Percentiles rank a stretch among this genome's conserved stretches.
Evolutionary conservation across 2,797 vertebrate genomes (phyloP).

Genomic region (Tachyglossus aculeatus): DNA sequence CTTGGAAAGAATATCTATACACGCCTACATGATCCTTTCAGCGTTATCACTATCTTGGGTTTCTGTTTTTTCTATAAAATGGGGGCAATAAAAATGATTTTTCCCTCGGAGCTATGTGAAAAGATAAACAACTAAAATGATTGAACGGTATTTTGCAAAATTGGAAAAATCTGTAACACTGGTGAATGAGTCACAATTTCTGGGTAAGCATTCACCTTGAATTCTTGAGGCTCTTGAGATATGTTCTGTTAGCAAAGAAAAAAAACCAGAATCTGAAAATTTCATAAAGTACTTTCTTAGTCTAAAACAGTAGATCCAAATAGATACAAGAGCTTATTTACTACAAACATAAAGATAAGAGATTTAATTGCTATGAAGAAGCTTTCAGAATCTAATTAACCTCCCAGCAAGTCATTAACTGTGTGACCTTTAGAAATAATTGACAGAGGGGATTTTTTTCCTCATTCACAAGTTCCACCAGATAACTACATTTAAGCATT

Average conservation of each 20-base stretch:
- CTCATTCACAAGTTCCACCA: conserved; percentile 77
- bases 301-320: conserved; percentile 55
- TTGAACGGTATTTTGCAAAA: neutral
- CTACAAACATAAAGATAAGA: conserved; percentile 69
- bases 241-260: neutral
- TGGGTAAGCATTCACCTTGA: neutral
- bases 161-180: neutral
- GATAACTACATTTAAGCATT: conserved; percentile 65
- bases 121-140: no score
- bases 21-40: neutral
- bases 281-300: no score
- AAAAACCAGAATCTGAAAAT: no score
- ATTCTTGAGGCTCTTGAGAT: neutral
- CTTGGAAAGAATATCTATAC: no score
- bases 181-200: neutral
- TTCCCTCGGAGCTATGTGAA: no score
- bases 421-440: conserved; percentile 98
- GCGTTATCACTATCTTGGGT: neutral
- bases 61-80: conserved; percentile 2
- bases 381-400: conserved; percentile 96
- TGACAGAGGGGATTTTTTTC: conserved; percentile 81
- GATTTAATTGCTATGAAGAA: conserved; percentile 77
- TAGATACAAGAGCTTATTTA: conserved; percentile 69
- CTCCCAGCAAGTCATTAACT: conserved; percentile 96
- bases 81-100: neutral